phyloP scores from a whole-genome alignment of 2,888 invertebrate genomes.

The Eupithecia insigniata region DNA sequence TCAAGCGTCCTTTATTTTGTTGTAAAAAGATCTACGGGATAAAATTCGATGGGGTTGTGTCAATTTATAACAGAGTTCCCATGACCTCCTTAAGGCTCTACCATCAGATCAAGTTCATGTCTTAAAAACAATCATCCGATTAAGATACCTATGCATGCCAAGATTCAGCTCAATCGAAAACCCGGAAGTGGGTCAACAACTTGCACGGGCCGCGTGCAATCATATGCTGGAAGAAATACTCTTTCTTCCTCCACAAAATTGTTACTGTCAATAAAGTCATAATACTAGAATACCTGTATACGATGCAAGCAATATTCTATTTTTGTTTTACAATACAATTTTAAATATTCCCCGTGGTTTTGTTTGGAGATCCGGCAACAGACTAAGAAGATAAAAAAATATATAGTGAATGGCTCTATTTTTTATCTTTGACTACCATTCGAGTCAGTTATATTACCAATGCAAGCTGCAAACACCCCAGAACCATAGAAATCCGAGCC shows the following conservation, averaged over 20 bases:
- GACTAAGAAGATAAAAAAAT: background rate
- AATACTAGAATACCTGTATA: background rate
- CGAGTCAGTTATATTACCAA: background rate
- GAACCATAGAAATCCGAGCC: background rate
- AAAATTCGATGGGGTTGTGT: background rate
- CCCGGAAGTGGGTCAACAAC: background rate
- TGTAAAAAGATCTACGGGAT: background rate
- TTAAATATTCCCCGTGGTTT: too few relatives aligned
- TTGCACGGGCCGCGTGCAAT: background rate
- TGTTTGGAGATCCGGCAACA: background rate
- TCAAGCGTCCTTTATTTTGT: background rate
- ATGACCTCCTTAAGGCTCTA: background rate
- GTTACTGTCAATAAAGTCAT: background rate
- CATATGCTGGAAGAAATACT: too few relatives aligned
- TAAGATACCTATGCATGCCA: background rate
- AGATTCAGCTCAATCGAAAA: background rate
- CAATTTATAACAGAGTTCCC: background rate
- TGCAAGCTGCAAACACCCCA: background rate
- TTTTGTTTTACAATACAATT: too few relatives aligned
- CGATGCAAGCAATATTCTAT: too few relatives aligned
- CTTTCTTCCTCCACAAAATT: background rate
- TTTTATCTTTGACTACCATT: too few relatives aligned
- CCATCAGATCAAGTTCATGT: background rate
- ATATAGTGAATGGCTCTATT: background rate
- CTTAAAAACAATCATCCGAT: background rate